Evolutionary conservation across 2,113 vertebrate species (phyloP), one percentile per base, ranked within the genome.

Genomic region (Aythya baeri): DNA sequence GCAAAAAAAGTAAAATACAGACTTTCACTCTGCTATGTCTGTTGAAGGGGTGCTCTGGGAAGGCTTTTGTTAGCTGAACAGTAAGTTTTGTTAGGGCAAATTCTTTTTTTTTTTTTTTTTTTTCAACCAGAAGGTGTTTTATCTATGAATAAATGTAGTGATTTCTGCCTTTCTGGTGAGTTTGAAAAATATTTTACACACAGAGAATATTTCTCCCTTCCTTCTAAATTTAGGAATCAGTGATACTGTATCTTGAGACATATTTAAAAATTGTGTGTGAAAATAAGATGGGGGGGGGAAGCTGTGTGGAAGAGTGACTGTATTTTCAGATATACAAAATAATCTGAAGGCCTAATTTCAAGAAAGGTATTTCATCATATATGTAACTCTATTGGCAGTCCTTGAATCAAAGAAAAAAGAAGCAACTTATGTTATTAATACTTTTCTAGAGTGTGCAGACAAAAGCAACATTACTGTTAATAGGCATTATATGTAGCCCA

Each of bases 131-230:
- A 74, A 57, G 26, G 54, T 54, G 9, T 55, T 95, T 55, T 83
- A n/a, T 11, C 23, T 3, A 1, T 27, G 83, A 59, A 27, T 68
- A 57, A 83, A 68, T 4, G 11, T 34, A 62, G 3, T 1, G 0
- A 46, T 78, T 78, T 70, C 18, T 62, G 6, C 29, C 7, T 58
- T 83, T 74, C n/a, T 73, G 8, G 58, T 32, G 50, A 44, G 4
- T 79, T 66, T 77, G 66, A 36, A 57, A 50, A 86, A 38, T 13
- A 9, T 73, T 65, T 25, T 57, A 17, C 7, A 12, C 6, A 11
- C 2, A 27, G 7, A 61, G 18, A 34, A 4, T 62, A 72, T 83
- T 90, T 67, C 7, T 15, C 5, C 34, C 58, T 59, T 63, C 16
- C 20, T 58, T 58, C 43, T 62, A 17, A 58, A 62, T 73, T 26